phyloP scores from a whole-genome alignment of 2,113 vertebrate species.

The Gracilinanus agilis region DNA sequence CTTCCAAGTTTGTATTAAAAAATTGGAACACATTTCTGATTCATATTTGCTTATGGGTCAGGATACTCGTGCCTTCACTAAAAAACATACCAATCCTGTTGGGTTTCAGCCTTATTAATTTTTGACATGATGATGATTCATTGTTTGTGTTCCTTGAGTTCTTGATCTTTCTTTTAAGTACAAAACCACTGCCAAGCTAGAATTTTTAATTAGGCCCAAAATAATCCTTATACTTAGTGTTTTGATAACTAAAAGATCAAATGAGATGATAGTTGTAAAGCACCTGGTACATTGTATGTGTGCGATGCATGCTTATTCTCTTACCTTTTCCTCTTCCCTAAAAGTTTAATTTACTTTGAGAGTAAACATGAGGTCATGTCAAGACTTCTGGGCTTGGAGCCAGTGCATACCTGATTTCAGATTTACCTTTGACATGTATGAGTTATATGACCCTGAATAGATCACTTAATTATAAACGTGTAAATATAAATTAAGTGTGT shows the following conservation, averaged over 20 bases:
- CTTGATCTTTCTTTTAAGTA: constrained; percentile 71
- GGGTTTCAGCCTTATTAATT: constrained; percentile 53
- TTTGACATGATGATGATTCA: constrained; percentile 72
- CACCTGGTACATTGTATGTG: neutral
- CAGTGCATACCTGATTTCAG: neutral
- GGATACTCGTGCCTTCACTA: constrained; percentile 70
- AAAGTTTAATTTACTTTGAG: neutral
- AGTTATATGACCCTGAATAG: neutral
- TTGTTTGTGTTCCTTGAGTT: constrained; percentile 60
- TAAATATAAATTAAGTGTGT: too few relatives aligned
- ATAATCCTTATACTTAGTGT: constrained; percentile 56
- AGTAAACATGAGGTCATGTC: neutral
- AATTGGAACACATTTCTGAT: constrained; percentile 65
- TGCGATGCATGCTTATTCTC: neutral
- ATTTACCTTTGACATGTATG: neutral
- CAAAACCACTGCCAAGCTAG: constrained; percentile 46
- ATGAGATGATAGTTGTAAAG: neutral
- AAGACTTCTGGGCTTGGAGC: neutral
- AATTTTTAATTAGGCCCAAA: constrained; percentile 60
- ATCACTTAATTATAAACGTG: neutral
- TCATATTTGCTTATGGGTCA: constrained; percentile 63
- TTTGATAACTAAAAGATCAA: neutral
- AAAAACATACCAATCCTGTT: constrained; percentile 74
- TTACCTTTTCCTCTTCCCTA: neutral
- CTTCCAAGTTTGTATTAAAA: constrained; percentile 71